These are phyloP conservation scores for Himalopsyche kuldschensis DNA, from an alignment of 2,888 invertebrate species.

Conservation along the genomic window DNA sequence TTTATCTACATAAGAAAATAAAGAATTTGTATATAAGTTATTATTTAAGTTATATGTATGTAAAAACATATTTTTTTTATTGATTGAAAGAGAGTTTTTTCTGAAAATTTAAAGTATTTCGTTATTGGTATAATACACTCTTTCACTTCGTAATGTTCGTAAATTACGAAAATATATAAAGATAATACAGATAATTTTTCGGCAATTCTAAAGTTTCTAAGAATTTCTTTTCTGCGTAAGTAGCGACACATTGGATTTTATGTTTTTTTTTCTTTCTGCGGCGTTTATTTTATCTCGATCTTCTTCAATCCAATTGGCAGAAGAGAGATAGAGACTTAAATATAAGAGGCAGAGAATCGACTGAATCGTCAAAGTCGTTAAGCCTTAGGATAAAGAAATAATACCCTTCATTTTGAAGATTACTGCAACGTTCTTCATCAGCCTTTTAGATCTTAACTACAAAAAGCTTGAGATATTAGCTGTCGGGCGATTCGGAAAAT, in stretches of 20 bases:
- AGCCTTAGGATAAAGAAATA: not conserved
- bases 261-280: not conserved
- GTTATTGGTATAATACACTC: too few species aligned
- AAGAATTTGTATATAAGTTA: too few species aligned
- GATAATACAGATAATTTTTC: too few species aligned
- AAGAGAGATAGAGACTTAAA: not conserved
- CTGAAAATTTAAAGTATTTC: too few species aligned
- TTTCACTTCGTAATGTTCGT: too few species aligned
- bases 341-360: not conserved
- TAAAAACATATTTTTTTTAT: too few species aligned
- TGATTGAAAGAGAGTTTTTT: too few species aligned
- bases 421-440: not conserved
- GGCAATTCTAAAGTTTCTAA: too few species aligned
- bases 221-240: not conserved
- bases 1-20: too few species aligned
- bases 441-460: not conserved
- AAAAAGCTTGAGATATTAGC: not conserved
- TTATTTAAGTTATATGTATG: too few species aligned
- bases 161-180: too few species aligned
- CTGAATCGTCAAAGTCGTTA: not conserved
- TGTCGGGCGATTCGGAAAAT: not conserved
- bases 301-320: not conserved
- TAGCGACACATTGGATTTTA: not conserved
- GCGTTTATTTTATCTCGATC: not conserved
- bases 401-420: not conserved